Evolutionary conservation across 2,888 invertebrate genomes (phyloP), one percentile per base, ranked within the genome.

Genomic region (Lymantria monacha): DNA sequence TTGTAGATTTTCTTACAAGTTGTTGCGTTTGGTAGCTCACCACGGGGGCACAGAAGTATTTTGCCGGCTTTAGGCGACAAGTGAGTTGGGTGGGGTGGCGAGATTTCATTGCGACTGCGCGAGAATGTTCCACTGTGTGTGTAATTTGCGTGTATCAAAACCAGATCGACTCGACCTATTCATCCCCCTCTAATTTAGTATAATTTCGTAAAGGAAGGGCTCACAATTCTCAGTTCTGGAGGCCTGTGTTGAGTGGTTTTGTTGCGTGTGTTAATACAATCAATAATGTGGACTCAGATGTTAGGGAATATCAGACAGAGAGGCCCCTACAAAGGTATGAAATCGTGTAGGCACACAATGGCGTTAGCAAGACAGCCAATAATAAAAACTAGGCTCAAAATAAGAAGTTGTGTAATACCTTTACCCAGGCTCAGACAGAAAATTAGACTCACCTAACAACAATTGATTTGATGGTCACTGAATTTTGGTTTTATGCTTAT

Each of bases 241-340:
- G 86, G 49, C 79, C 84, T 55, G 13, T 30, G 15, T 67, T 60
- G 0, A 30, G 0, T 81, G 81, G 87, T 64, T 55, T 42, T 38
- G 60, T 60, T 70, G 68, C 69, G 71, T 74, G 76, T 83, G 79
- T 83, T 83, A 84, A 83, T 82, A 83, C 82, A 89, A 91, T 91
- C 90, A 85, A 91, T 91, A 91, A 87, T 82, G 84, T 85, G 83
- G 85, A 81, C 74, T 74, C 78, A 75, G 81, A 81, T 76, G 76
- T 67, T 72, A 76, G 85, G 83, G 85, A 86, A 89, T 85, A 85
- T 88, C 89, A 89, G 88, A 89, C 86, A 69, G 70, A 77, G 69
- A 81, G 88, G 84, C 76, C 74, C 70, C 76, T 76, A 77, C 78
- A 56, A 53, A 61, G 70, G 51, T 71, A 74, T 69, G 69, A 74